A percentile compares a stretch with the other conserved stretches of the same genome.
Evolutionary conservation across 2,888 invertebrate species (phyloP).

Genomic region (Chalcosyrphus nemorum): DNA sequence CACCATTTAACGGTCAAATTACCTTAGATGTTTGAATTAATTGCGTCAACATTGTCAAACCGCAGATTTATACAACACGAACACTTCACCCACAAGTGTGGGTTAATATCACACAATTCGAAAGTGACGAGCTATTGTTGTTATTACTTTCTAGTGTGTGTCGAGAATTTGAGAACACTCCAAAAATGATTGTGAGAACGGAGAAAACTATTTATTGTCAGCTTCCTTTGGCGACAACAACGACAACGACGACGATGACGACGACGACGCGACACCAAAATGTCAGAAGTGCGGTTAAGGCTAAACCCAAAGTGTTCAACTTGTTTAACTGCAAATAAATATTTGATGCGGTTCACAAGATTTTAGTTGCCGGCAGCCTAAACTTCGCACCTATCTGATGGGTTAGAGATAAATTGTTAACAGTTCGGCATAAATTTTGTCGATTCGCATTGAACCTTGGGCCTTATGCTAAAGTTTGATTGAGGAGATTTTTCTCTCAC

Average conservation of each 20-base stretch:
- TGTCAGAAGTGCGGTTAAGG: background rate
- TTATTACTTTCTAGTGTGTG: constrained; percentile 43
- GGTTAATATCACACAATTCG: background rate
- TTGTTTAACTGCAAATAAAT: constrained; percentile 48
- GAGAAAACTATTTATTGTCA: constrained; percentile 48
- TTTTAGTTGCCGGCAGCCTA: constrained; percentile 19
- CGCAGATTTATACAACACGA: constrained; percentile 48
- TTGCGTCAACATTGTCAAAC: constrained; percentile 60
- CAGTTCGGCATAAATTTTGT: background rate
- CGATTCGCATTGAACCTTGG: constrained; percentile 16
- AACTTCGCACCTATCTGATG: constrained; percentile 47
- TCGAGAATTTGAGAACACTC: constrained; percentile 21
- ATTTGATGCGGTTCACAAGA: constrained; percentile 32
- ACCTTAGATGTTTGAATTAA: constrained; percentile 53
- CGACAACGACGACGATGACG: background rate
- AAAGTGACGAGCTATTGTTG: constrained; percentile 6
- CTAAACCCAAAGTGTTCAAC: constrained; percentile 19
- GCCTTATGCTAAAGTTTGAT: constrained; percentile 12
- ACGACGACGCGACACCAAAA: background rate
- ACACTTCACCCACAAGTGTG: constrained; percentile 19
- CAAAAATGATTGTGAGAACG: constrained; percentile 42
- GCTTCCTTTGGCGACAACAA: constrained; percentile 17
- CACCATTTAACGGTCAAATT: constrained; percentile 61
- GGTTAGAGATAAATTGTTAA: constrained; percentile 19
- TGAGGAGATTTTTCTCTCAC: background rate